Base-by-base conservation (phyloP, 2,113 vertebrate genomes). In the Aegypius monachus region DNA sequence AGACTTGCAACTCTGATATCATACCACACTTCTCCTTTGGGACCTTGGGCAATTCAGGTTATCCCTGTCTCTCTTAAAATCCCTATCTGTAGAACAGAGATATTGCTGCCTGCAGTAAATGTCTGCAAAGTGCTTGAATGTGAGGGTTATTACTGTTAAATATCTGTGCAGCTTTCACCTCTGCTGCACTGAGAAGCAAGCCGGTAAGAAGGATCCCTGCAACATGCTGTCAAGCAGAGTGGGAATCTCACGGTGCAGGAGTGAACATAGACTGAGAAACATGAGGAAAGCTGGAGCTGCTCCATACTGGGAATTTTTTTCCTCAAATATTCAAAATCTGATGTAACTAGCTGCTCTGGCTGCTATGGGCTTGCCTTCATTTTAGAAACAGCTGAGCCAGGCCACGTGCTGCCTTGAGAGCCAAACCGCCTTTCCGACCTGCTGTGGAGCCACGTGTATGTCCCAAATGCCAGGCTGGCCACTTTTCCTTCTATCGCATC, bases 121-220 rank as follows among this genome's bases (percentile, higher is more conserved):
- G 81, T 36, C 86, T 95, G 89, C 45, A 62, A 91, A 88, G 81
- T 73, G 70, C 55, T 81, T 4, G 10, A 88, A 73, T 48, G 29
- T 56, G 84, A 82, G 67, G 47, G 59, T 79, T 90, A 79, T 94
- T 93, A 31, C 55, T 70, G 48, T 66, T 91, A 95, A 95, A 93
- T 88, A 93, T 58, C 81, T 88, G 45, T 68, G 83, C 52, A 50
- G 70, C 58, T 85, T 92, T 85, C 62, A 36, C 80, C 91, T 94
- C 66, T 32, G 81, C 83, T 53, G 71, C 75, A 10, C 40, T 11
- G 61, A 90, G 84, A 61, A 73, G 43, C 40, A 70, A 65, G 53
- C 19, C 1, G 0, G 0, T 59, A 14, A 0, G 0, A 63, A 42
- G 0, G 0, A 36, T 61, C 40, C 43, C 50, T 42, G 63, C 84